Conservation (phyloP, 2,888 invertebrate genomes). For the Hylaea fasciaria region DNA sequence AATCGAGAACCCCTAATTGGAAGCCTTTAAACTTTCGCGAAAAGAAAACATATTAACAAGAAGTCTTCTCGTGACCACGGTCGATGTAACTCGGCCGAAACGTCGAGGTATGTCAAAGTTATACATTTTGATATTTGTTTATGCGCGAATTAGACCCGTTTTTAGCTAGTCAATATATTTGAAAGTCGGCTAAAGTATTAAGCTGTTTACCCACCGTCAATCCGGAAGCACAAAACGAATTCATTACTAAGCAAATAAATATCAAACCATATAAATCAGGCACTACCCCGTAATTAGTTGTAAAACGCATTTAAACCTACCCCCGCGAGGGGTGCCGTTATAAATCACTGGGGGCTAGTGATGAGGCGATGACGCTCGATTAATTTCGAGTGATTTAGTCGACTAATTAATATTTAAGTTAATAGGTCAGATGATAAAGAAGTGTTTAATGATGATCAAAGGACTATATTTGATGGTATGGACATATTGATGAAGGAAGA, state of each 20-base stretch:
- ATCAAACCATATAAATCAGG: conserved; percentile 48
- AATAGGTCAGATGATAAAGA: neutral
- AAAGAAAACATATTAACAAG: too few species aligned
- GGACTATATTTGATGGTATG: neutral
- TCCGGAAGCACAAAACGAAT: conserved; percentile 20
- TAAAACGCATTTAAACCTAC: conserved; percentile 48
- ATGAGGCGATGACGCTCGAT: conserved; percentile 17
- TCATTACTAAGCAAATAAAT: conserved; percentile 44
- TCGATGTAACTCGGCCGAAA: too few species aligned
- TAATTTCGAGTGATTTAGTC: conserved; percentile 15
- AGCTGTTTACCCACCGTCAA: conserved; percentile 2
- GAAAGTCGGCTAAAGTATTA: neutral
- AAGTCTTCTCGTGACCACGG: too few species aligned
- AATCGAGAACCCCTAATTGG: too few species aligned
- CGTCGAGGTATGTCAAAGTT: too few species aligned
- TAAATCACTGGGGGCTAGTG: conserved; percentile 41
- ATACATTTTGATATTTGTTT: too few species aligned
- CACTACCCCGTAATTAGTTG: conserved; percentile 45
- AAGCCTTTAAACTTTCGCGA: too few species aligned
- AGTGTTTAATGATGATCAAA: neutral
- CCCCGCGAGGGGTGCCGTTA: conserved; percentile 32
- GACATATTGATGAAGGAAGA: too few species aligned
- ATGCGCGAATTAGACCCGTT: too few species aligned
- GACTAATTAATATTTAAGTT: conserved; percentile 7
- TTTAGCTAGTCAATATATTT: too few species aligned